These are phyloP conservation scores for Hydra vulgaris DNA, from an alignment of 30 jellyfish, hydroid and myxozoan genomes.

Conservation along the genomic window DNA sequence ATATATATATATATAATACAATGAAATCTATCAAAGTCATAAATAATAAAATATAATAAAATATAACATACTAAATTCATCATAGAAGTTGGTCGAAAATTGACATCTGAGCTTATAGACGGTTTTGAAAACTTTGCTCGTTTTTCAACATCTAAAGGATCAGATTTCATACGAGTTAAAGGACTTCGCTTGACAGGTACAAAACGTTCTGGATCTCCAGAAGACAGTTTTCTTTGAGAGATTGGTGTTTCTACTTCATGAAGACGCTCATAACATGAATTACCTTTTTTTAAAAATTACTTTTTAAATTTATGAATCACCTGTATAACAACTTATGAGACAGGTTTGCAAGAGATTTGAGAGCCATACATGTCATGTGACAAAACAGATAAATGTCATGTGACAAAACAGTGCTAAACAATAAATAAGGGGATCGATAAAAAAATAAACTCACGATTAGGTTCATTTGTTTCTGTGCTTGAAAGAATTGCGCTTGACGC, in stretches of 20 bases:
- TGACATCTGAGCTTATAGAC: constrained; percentile 4
- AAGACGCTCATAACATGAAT: constrained; percentile 34
- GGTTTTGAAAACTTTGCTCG: constrained; percentile 49
- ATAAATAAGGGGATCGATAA: too few relatives aligned
- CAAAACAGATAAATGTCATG: too few relatives aligned
- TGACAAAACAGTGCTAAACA: too few relatives aligned
- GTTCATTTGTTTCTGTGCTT: constrained; percentile 10
- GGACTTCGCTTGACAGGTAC: constrained; percentile 36
- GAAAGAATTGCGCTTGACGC: constrained; percentile 81
- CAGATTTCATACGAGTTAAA: constrained; percentile 79
- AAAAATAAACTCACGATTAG: constrained; percentile 11
- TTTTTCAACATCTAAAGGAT: constrained; percentile 42
- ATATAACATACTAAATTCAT: constrained; percentile 23
- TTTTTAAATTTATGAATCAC: too few relatives aligned
- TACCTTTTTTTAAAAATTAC: background rate
- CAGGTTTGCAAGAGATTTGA: too few relatives aligned
- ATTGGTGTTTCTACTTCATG: constrained; percentile 16
- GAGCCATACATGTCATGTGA: too few relatives aligned
- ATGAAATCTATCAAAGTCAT: background rate
- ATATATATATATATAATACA: too few relatives aligned
- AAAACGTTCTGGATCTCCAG: constrained; percentile 16
- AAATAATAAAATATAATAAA: too few relatives aligned
- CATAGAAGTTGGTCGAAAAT: constrained; percentile 43
- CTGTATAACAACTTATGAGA: too few relatives aligned
- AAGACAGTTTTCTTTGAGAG: background rate